These are phyloP conservation scores for Drosophila novamexicana DNA, from an alignment of 1,140 invertebrate species.

Conservation along the genomic window DNA sequence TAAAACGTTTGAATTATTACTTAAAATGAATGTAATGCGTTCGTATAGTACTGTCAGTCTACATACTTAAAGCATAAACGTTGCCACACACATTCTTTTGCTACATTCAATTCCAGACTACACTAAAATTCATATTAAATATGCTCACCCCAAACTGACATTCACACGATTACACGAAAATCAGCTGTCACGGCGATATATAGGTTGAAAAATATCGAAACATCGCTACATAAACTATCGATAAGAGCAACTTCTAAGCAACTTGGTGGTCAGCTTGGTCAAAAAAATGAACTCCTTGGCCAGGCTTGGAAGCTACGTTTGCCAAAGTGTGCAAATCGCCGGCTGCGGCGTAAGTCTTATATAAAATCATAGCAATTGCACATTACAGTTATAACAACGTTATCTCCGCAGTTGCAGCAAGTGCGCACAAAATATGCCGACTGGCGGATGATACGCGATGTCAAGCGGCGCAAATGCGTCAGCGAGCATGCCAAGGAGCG, in stretches of 20 bases:
- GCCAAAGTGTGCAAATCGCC: conserved; percentile 71
- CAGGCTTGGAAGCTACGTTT: conserved; percentile 61
- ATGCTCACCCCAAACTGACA: conserved; percentile 37
- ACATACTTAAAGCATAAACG: conserved; percentile 1
- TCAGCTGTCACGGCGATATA: conserved; percentile 29
- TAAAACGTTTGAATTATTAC: conserved; percentile 60
- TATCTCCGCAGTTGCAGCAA: conserved; percentile 86
- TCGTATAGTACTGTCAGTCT: background rate
- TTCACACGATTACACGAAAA: conserved; percentile 28
- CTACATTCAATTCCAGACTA: conserved; percentile 4
- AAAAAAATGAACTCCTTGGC: conserved; percentile 68
- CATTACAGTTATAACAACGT: background rate
- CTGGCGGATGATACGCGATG: conserved; percentile 92
- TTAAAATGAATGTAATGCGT: conserved; percentile 44
- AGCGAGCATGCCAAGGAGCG: conserved; percentile 90
- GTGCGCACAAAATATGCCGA: conserved; percentile 90
- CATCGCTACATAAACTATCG: conserved; percentile 5
- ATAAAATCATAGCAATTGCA: no score
- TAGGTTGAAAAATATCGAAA: conserved; percentile 5
- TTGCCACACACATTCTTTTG: conserved; percentile 8
- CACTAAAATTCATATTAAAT: conserved; percentile 16
- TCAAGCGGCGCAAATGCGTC: conserved; percentile 90
- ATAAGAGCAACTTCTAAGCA: background rate
- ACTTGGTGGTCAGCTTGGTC: background rate
- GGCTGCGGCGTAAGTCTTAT: conserved; percentile 70